Conservation (phyloP, 2,888 invertebrate species). For the Neria commutata region DNA sequence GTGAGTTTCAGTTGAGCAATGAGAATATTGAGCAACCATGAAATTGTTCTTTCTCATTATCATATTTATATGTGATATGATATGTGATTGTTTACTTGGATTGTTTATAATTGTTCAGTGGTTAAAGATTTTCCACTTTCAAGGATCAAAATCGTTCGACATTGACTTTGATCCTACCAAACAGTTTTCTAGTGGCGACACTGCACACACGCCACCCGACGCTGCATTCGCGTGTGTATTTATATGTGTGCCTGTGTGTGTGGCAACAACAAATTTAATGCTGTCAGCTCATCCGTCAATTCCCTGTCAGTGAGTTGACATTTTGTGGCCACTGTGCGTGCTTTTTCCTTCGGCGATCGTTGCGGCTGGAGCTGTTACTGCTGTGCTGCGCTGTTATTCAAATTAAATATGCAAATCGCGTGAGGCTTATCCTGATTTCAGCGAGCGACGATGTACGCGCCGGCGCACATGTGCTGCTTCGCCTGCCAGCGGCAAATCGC, state of each 20-base stretch:
- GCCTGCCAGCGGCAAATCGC: too few relatives aligned
- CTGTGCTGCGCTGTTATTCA: conserved; percentile 38
- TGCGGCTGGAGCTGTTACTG: background rate
- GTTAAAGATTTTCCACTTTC: too few relatives aligned
- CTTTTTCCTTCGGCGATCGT: background rate
- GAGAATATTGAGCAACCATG: too few relatives aligned
- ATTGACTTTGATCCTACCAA: background rate
- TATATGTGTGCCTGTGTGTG: too few relatives aligned
- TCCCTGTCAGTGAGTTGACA: conserved; percentile 58
- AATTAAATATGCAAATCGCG: conserved; percentile 57
- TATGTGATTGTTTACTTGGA: too few relatives aligned
- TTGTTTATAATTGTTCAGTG: too few relatives aligned
- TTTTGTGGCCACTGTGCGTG: conserved; percentile 47
- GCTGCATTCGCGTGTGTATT: too few relatives aligned
- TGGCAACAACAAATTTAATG: conserved; percentile 60
- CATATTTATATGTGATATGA: too few relatives aligned
- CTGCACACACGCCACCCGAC: conserved; percentile 16
- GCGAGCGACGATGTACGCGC: conserved; percentile 6
- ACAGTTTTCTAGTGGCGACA: conserved; percentile 1
- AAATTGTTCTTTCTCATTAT: too few relatives aligned
- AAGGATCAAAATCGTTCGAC: too few relatives aligned
- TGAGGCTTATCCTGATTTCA: conserved; percentile 47
- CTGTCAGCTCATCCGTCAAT: conserved; percentile 61
- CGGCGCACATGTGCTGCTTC: too few relatives aligned
- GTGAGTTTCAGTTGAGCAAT: too few relatives aligned